A percentile compares a stretch with the other conserved stretches of the same genome.
phyloP scores from a whole-genome alignment of 2,797 vertebrate species.

The Calcarius lapponicus region DNA sequence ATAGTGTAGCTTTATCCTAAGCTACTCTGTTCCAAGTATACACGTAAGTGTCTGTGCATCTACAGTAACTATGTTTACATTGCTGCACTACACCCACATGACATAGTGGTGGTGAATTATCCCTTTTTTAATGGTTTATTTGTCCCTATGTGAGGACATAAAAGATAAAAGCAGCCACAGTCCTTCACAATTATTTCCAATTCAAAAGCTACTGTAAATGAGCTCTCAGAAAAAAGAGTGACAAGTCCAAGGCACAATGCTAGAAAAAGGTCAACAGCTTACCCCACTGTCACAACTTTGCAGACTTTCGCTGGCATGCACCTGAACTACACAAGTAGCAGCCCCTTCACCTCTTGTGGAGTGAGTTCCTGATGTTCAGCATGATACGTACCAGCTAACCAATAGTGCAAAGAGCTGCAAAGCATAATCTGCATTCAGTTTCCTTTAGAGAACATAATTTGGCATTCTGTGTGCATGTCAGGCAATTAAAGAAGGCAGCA shows the following conservation, averaged over 20 bases:
- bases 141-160: not conserved
- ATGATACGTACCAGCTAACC: conserved; percentile 50
- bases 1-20: not conserved
- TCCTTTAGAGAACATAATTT: conserved; percentile 56
- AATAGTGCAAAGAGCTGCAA: conserved; percentile 37
- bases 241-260: conserved; percentile 28
- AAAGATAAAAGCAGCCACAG: not conserved
- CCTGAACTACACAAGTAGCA: conserved; percentile 44
- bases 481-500: conserved; percentile 66
- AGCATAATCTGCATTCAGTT: conserved; percentile 55
- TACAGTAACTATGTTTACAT: not conserved
- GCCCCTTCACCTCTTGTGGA: conserved; percentile 48
- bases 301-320: not conserved
- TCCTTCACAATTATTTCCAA: conserved; percentile 23
- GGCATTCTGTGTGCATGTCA: conserved; percentile 57
- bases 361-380: conserved; percentile 52
- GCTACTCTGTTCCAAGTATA: not conserved
- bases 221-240: conserved; percentile 38
- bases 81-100: not conserved
- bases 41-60: fast-evolving
- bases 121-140: not conserved
- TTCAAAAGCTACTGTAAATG: conserved; percentile 20
- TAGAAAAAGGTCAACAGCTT: conserved; percentile 48
- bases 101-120: not conserved
- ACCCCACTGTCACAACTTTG: conserved; percentile 38